Evolutionary conservation across 2,797 vertebrate genomes (phyloP).

Genomic region (Semotilus atromaculatus): DNA sequence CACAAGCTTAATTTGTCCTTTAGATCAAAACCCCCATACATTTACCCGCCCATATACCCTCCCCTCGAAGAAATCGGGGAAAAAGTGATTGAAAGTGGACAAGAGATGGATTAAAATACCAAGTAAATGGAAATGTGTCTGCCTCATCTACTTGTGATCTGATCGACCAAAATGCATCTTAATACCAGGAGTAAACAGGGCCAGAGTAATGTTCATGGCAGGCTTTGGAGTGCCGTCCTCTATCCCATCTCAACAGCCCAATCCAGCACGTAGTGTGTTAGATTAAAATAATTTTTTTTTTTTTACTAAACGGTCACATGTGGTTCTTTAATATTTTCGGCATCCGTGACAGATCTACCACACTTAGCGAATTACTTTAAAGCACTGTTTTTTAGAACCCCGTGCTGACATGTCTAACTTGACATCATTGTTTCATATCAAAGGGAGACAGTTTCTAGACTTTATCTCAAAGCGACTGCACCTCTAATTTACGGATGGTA

Average conservation of each 20-base stretch:
- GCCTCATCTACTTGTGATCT: background rate
- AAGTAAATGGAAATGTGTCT: background rate
- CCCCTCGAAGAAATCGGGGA: too few species aligned
- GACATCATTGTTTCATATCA: constrained; percentile 48
- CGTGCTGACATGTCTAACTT: constrained; percentile 16
- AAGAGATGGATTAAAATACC: too few species aligned
- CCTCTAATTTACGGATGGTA: constrained; percentile 44
- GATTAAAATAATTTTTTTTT: constrained; percentile 33
- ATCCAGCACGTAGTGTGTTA: background rate
- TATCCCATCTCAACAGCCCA: background rate
- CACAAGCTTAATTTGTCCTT: too few species aligned
- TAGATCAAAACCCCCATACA: too few species aligned
- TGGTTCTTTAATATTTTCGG: constrained; percentile 36
- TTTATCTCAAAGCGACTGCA: constrained; percentile 25
- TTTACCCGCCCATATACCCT: too few species aligned
- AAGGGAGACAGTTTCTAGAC: constrained; percentile 26
- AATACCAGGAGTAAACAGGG: background rate
- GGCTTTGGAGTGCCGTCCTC: constrained; percentile 9
- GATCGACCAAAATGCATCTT: background rate
- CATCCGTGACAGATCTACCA: constrained; percentile 25
- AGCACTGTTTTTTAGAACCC: constrained; percentile 1
- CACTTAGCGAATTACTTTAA: constrained; percentile 17
- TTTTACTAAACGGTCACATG: background rate
- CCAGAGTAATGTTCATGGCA: background rate
- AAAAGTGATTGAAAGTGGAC: too few species aligned